A percentile compares a stretch with the other conserved stretches of the same genome.
Evolutionary conservation across 2,797 vertebrate genomes (phyloP).

Genomic region (Otus scops): DNA sequence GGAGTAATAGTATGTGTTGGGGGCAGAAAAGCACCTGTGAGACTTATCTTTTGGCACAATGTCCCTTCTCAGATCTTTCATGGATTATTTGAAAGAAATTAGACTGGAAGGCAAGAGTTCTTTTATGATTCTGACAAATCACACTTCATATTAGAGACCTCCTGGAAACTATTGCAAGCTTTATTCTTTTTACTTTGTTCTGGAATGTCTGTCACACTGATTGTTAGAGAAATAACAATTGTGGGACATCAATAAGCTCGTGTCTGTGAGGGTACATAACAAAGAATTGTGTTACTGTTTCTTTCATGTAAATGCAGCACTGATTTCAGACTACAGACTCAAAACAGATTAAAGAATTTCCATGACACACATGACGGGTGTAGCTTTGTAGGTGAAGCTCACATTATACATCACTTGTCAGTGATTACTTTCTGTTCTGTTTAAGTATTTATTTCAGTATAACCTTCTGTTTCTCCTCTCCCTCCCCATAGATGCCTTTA

Average conservation of each 20-base stretch:
- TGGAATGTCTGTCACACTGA: background rate
- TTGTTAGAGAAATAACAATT: background rate
- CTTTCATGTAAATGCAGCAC: background rate
- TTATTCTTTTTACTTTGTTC: background rate
- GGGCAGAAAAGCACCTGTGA: background rate
- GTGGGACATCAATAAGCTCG: background rate
- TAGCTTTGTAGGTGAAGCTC: background rate
- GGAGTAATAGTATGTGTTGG: background rate
- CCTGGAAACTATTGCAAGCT: background rate
- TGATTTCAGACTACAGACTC: background rate
- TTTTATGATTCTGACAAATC: background rate
- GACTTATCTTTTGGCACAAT: background rate
- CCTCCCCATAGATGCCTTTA: background rate
- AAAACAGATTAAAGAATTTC: background rate
- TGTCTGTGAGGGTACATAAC: background rate
- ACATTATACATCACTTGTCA: background rate
- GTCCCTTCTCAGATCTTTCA: background rate
- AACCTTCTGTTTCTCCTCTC: background rate
- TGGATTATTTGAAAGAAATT: background rate
- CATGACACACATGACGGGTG: fast-evolving
- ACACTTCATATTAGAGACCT: background rate
- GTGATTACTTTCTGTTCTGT: background rate
- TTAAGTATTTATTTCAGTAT: background rate
- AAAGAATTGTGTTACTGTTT: background rate
- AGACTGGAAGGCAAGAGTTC: background rate